Evolutionary conservation across 2,113 vertebrate genomes (phyloP).

Genomic region (Mirza zaza): DNA sequence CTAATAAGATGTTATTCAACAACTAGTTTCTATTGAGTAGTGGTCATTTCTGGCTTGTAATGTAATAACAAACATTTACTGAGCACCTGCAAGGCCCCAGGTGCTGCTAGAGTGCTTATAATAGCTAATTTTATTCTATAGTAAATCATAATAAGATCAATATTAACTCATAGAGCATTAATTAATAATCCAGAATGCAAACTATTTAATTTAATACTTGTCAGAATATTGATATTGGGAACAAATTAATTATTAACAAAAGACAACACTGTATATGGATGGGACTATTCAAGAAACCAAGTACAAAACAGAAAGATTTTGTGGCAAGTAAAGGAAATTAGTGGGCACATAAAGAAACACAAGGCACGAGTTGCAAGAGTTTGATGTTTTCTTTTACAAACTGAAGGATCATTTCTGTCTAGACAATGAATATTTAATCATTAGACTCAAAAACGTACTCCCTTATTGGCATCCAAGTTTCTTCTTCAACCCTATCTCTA

Average conservation of each 20-base stretch:
- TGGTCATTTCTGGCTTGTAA: neutral
- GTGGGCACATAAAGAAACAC: neutral
- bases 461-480: neutral
- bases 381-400: neutral
- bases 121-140: neutral
- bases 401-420: neutral
- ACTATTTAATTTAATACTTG: neutral
- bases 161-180: neutral
- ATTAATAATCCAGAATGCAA: neutral
- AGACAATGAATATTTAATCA: neutral
- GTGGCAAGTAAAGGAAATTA: neutral
- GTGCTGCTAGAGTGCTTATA: neutral
- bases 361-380: neutral
- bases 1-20: neutral
- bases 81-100: neutral
- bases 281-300: neutral
- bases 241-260: constrained; percentile 8
- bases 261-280: neutral
- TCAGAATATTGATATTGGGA: constrained; percentile 1
- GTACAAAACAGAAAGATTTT: neutral
- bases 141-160: neutral
- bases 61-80: neutral
- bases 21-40: neutral
- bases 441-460: neutral
- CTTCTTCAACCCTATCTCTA: neutral